These are phyloP conservation scores for Drosophila paracracens DNA, from an alignment of 2,888 invertebrate genomes.

Conservation along the genomic window DNA sequence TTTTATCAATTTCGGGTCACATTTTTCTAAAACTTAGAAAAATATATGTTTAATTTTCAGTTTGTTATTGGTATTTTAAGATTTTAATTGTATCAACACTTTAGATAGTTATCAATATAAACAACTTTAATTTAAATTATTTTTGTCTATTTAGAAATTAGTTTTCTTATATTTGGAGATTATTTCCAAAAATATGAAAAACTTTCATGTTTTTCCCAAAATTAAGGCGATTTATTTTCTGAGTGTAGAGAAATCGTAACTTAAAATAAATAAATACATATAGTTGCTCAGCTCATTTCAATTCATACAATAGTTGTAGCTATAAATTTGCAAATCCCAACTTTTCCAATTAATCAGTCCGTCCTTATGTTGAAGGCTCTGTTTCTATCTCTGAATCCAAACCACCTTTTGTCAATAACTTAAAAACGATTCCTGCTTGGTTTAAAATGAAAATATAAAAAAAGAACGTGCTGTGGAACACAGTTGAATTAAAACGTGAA, in stretches of 20 bases:
- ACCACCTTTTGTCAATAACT: slow-evolving; percentile 27
- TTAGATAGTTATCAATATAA: neutral
- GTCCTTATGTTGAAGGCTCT: slow-evolving; percentile 44
- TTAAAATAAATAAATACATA: neutral
- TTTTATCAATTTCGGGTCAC: neutral
- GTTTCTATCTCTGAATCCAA: slow-evolving; percentile 12
- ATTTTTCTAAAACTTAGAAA: neutral
- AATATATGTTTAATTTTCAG: neutral
- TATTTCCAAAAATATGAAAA: neutral
- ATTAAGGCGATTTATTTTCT: neutral
- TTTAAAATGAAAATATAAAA: slow-evolving; percentile 1
- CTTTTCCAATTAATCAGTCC: slow-evolving; percentile 46
- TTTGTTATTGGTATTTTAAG: neutral
- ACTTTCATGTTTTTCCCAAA: neutral
- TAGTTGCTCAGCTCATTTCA: slow-evolving; percentile 2
- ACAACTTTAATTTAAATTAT: neutral
- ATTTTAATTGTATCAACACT: neutral
- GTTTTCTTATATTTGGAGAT: neutral
- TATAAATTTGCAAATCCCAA: slow-evolving; percentile 39
- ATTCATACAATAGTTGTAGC: neutral
- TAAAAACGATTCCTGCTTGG: slow-evolving; percentile 20
- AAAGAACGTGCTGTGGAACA: slow-evolving; percentile 38
- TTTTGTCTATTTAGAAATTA: neutral
- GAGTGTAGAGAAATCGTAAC: slow-evolving; percentile 12
- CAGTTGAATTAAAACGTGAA: slow-evolving; percentile 22